Evolutionary conservation across 2,797 vertebrate genomes (phyloP), one percentile per base, ranked within the genome.

Genomic region (Phrynocephalus forsythii): DNA sequence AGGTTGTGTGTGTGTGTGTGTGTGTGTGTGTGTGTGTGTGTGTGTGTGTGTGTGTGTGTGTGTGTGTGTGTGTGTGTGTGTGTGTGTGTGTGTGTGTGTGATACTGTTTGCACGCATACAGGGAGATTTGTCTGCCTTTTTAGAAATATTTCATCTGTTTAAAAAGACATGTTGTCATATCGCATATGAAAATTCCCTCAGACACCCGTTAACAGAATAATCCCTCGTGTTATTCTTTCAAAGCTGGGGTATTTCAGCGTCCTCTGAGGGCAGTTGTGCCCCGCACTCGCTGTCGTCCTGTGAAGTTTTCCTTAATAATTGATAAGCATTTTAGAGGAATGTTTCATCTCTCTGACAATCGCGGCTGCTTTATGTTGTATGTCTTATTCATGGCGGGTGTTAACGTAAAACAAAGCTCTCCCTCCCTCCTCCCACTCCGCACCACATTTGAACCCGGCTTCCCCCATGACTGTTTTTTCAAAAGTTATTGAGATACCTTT

Each of bases 231-330:
- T 33, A 72, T 76, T 20, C 30, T 89, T 83, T 85, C 78, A 89
- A 73, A 52, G 44, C 1, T 66, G 1, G 78, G 6, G 10, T 87
- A 50, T 73, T 86, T 44, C 5, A 8, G n/a, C 79, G 44, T 50
- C 10, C 3, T 9, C 6, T 13, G 77, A 75, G 44, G 56, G 7
- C 52, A 7, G 87, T 73, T 73, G 69, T 82, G 20, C 30, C 33
- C 48, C 18, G 9, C 15, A 30, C 0, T 76, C 75, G 44, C 0
- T 16, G 8, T 33, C 68, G 22, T 80, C 81, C 66, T 77, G 8
- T n/a, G 72, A 90, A 81, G 50, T 68, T 82, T 44, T 0, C n/a
- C 68, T 86, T 73, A 88, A 28, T 88, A 86, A 91, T 86, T 79
- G 33, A 76, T 75, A 79, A 63, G 16, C 18, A 1, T 88, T 89